Conservation (phyloP, 2,888 invertebrate species). For the Eupithecia vulgata region DNA sequence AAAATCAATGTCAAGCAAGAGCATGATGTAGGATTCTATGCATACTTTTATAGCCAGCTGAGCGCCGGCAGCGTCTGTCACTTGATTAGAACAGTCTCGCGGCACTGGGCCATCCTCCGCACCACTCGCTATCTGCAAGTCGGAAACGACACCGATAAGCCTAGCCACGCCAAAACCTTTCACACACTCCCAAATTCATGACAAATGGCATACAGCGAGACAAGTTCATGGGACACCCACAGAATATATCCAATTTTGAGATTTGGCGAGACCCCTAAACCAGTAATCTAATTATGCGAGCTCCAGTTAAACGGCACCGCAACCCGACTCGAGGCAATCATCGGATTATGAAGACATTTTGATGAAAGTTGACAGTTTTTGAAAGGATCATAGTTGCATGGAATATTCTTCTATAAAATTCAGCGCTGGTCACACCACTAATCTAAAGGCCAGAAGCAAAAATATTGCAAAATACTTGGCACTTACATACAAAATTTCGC, state of each 20-base stretch:
- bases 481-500: constrained; percentile 85
- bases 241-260: constrained; percentile 17
- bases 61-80: constrained; percentile 81
- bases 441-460: constrained; percentile 62
- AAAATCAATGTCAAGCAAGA: constrained; percentile 46
- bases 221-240: constrained; percentile 9
- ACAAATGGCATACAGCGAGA: constrained; percentile 9
- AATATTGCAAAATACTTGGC: constrained; percentile 84
- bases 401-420: constrained; percentile 59
- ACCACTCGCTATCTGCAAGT: constrained; percentile 79
- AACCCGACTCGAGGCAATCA: constrained; percentile 75
- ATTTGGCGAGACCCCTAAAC: constrained; percentile 34
- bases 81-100: constrained; percentile 76
- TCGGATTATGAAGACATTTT: constrained; percentile 44
- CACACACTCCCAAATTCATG: constrained; percentile 35
- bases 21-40: constrained; percentile 41
- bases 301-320: constrained; percentile 67
- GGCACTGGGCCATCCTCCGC: constrained; percentile 78
- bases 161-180: constrained; percentile 60
- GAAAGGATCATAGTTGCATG: constrained; percentile 50
- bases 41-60: constrained; percentile 81
- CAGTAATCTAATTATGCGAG: constrained; percentile 76
- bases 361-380: constrained; percentile 47
- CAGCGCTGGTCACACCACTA: constrained; percentile 58
- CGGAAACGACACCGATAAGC: constrained; percentile 81